Evolutionary conservation across 2,888 invertebrate species (phyloP).

Genomic region (Hylaea fasciaria): DNA sequence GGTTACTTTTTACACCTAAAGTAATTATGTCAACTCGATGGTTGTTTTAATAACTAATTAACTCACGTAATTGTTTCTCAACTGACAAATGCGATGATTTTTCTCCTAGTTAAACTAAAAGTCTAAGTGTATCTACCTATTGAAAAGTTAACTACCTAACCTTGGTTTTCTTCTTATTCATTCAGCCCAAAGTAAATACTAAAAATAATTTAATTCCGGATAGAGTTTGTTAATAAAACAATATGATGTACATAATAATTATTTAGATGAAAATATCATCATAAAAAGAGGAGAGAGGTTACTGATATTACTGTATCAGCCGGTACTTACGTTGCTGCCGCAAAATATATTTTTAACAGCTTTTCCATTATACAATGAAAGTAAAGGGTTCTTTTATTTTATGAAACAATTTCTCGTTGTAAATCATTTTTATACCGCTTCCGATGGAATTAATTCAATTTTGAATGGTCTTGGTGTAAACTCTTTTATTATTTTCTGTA

Average conservation of each 20-base stretch:
- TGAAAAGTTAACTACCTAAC: too few species aligned
- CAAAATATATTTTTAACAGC: slow-evolving; percentile 38
- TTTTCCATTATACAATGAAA: slow-evolving; percentile 33
- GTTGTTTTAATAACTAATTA: too few species aligned
- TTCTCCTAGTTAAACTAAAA: too few species aligned
- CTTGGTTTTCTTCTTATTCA: too few species aligned
- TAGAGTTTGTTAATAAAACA: too few species aligned
- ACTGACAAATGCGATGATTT: too few species aligned
- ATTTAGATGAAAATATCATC: not conserved
- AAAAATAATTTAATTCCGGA: too few species aligned
- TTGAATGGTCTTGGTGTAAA: slow-evolving; percentile 6
- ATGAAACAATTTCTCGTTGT: slow-evolving; percentile 34
- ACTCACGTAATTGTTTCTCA: too few species aligned
- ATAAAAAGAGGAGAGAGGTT: slow-evolving; percentile 3
- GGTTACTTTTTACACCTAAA: not conserved
- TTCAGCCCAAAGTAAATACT: too few species aligned
- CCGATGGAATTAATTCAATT: slow-evolving; percentile 29
- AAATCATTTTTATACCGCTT: slow-evolving; percentile 34
- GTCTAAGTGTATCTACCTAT: too few species aligned
- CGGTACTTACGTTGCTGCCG: slow-evolving; percentile 9
- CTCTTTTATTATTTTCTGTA: not conserved
- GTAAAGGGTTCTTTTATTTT: slow-evolving; percentile 40
- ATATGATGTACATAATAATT: too few species aligned
- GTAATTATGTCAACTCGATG: too few species aligned
- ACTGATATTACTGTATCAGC: slow-evolving; percentile 11